phyloP scores from a whole-genome alignment of 2,888 invertebrate species.

The Eristalinus sepulchralis region DNA sequence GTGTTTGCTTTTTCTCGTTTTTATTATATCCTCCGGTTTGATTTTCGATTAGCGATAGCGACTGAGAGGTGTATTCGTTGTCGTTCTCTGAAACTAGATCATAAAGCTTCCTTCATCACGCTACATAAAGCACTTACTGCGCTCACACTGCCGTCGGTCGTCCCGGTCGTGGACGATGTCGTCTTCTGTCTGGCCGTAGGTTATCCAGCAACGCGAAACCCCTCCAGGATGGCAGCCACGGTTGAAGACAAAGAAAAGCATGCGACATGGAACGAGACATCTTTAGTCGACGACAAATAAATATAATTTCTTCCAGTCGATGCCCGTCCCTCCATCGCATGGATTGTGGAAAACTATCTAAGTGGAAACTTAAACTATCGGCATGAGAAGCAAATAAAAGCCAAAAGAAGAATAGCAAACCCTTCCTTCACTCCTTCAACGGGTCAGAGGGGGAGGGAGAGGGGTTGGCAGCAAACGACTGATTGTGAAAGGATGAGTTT shows the following conservation, averaged over 20 bases:
- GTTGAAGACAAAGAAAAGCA: background rate
- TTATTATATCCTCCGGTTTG: constrained; percentile 65
- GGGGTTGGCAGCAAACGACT: constrained; percentile 14
- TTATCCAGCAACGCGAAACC: background rate
- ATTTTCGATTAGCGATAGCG: constrained; percentile 66
- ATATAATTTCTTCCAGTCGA: background rate
- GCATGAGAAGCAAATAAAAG: constrained; percentile 33
- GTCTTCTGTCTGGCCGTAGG: background rate
- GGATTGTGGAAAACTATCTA: constrained; percentile 35
- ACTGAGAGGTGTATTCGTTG: constrained; percentile 35
- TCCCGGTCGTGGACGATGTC: background rate
- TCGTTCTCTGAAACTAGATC: constrained; percentile 61
- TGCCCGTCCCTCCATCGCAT: background rate
- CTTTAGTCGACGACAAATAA: background rate
- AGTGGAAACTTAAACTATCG: constrained; percentile 49
- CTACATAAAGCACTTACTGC: constrained; percentile 64
- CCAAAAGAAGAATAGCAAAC: constrained; percentile 11
- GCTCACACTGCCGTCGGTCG: constrained; percentile 13
- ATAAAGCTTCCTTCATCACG: constrained; percentile 67
- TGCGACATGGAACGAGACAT: background rate
- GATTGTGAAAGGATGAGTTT: constrained; percentile 35
- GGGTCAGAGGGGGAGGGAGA: background rate
- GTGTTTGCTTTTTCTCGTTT: constrained; percentile 19
- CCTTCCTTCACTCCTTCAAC: background rate
- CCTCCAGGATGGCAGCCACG: background rate